Evolutionary conservation across 1,140 invertebrate genomes (phyloP).

Genomic region (Psilanteris sp.): DNA sequence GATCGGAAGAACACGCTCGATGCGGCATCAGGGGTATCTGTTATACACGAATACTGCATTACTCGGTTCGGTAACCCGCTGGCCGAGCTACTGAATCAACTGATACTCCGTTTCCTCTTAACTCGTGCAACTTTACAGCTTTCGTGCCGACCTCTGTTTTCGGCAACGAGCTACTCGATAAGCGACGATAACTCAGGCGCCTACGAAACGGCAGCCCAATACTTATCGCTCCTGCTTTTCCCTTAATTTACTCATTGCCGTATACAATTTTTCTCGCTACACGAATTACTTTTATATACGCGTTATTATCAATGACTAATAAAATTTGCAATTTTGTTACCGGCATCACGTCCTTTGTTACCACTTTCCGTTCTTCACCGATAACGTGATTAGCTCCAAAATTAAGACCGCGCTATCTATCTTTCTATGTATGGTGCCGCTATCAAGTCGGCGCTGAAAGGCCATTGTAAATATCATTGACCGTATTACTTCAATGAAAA

Average conservation of each 20-base stretch:
- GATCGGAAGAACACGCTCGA: slow-evolving; percentile 56
- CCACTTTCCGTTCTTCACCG: slow-evolving; percentile 1
- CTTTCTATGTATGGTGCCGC: slow-evolving; percentile 69
- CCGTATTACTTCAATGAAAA: slow-evolving; percentile 42
- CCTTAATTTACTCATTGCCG: slow-evolving; percentile 68
- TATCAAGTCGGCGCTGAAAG: slow-evolving; percentile 64
- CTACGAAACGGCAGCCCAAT: slow-evolving; percentile 47
- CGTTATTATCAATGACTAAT: slow-evolving; percentile 3
- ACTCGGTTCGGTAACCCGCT: slow-evolving; percentile 67
- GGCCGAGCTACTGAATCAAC: slow-evolving; percentile 72
- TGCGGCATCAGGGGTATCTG: slow-evolving; percentile 60
- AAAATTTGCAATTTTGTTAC: too few relatives aligned
- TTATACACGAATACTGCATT: slow-evolving; percentile 74
- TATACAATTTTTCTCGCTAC: slow-evolving; percentile 40
- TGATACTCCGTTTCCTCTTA: slow-evolving; percentile 61
- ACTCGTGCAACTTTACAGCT: slow-evolving; percentile 62
- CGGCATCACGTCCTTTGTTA: not conserved
- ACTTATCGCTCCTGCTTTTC: slow-evolving; percentile 57
- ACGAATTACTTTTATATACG: not conserved
- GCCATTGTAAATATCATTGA: slow-evolving; percentile 19
- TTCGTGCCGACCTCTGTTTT: slow-evolving; percentile 63
- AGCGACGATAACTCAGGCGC: slow-evolving; percentile 70
- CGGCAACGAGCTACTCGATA: slow-evolving; percentile 63
- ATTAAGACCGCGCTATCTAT: slow-evolving; percentile 49
- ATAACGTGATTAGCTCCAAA: slow-evolving; percentile 27